A percentile compares a stretch with the other conserved stretches of the same genome.
Evolutionary conservation across 2,797 vertebrate genomes (phyloP).

Genomic region (Atherinosoma microstoma): DNA sequence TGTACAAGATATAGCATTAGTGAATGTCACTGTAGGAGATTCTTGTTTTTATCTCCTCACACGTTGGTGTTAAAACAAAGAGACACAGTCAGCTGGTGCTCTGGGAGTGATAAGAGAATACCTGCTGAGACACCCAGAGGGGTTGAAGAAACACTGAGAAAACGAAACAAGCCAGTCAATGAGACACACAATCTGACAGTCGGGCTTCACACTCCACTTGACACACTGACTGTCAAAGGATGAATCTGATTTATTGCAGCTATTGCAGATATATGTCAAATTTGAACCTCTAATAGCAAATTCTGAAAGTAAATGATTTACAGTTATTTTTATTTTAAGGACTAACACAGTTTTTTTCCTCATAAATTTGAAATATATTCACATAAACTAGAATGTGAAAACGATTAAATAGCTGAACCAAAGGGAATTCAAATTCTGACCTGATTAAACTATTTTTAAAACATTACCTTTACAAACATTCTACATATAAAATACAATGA

Average conservation of each 20-base stretch:
- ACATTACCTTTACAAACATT: slow-evolving; percentile 5
- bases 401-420: not conserved
- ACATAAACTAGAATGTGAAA: slow-evolving; percentile 2
- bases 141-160: slow-evolving; percentile 70
- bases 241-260: slow-evolving; percentile 77
- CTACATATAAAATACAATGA: not conserved
- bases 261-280: slow-evolving; percentile 73
- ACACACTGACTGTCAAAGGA: slow-evolving; percentile 76
- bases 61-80: slow-evolving; percentile 71
- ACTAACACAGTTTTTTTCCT: slow-evolving; percentile 35
- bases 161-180: slow-evolving; percentile 70
- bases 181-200: slow-evolving; percentile 69
- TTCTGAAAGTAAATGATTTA: slow-evolving; percentile 66
- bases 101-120: slow-evolving; percentile 76
- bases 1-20: slow-evolving; percentile 33
- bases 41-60: slow-evolving; percentile 74
- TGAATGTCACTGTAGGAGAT: slow-evolving; percentile 52
- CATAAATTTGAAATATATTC: slow-evolving; percentile 46
- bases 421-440: not conserved
- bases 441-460: not conserved
- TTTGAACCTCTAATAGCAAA: slow-evolving; percentile 63
- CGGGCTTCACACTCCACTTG: slow-evolving; percentile 79
- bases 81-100: slow-evolving; percentile 71
- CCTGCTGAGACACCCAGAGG: slow-evolving; percentile 79
- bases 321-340: slow-evolving; percentile 52